Evolutionary conservation across 1,140 invertebrate genomes (phyloP).

Genomic region (Drosophila ambigua): DNA sequence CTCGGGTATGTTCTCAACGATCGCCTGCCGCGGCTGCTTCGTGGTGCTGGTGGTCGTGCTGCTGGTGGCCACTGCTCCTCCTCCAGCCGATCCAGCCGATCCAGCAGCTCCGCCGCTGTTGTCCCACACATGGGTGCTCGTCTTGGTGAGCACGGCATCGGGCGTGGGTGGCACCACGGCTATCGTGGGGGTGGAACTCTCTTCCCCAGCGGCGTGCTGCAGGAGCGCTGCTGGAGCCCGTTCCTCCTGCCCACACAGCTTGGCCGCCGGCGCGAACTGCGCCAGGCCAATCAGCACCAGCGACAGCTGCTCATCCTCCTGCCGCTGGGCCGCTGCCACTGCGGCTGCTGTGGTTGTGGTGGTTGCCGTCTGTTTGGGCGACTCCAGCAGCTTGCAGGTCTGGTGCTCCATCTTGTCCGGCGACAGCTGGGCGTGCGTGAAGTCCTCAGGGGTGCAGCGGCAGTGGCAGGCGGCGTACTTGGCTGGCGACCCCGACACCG

Average conservation of each 20-base stretch:
- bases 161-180: constrained; percentile 90
- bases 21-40: constrained; percentile 67
- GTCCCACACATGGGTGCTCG: constrained; percentile 79
- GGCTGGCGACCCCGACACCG: constrained; percentile 37
- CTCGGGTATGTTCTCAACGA: constrained; percentile 83
- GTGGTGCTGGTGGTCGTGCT: constrained; percentile 58
- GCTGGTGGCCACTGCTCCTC: constrained; percentile 33
- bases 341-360: constrained; percentile 28
- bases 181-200: constrained; percentile 86
- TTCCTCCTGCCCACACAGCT: constrained; percentile 85
- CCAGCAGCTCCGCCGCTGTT: constrained; percentile 47
- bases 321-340: constrained; percentile 18
- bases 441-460: constrained; percentile 77
- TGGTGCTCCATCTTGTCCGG: constrained; percentile 78
- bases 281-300: constrained; percentile 87
- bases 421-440: constrained; percentile 62
- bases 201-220: constrained; percentile 9
- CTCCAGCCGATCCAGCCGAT: constrained; percentile 5
- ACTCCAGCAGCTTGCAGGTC: constrained; percentile 79
- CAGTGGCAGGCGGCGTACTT: constrained; percentile 76
- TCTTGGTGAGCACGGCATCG: constrained; percentile 85
- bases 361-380: constrained; percentile 59
- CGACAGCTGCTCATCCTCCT: constrained; percentile 86
- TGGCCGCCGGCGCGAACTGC: constrained; percentile 87
- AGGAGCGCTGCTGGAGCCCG: background rate